phyloP scores from a whole-genome alignment of 2,113 vertebrate species.

The Cyprinodon brontotheroides region DNA sequence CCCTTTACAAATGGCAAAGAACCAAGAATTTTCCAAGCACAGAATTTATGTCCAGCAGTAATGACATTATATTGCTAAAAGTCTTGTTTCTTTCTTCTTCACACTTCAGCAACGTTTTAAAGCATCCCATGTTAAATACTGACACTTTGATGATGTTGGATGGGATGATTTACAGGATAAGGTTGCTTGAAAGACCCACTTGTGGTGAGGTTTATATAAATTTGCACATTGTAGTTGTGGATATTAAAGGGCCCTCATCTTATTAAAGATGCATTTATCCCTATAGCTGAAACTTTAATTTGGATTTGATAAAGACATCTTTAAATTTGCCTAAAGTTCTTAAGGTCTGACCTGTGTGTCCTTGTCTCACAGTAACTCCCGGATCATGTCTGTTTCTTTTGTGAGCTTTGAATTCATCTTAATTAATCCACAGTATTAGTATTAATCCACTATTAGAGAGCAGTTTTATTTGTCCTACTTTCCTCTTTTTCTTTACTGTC shows the following conservation, averaged over 20 bases:
- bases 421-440: conserved; percentile 4
- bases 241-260: neutral
- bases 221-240: neutral
- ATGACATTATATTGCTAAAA: neutral
- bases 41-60: neutral
- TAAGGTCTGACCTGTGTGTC: neutral
- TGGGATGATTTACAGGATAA: neutral
- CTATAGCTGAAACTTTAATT: neutral
- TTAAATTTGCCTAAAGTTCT: neutral
- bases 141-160: neutral
- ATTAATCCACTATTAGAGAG: conserved; percentile 12
- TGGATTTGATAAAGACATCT: neutral
- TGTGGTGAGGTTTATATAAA: neutral
- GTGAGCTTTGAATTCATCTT: neutral
- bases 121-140: neutral
- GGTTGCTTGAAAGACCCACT: neutral
- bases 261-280: neutral
- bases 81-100: neutral
- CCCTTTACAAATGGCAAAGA: neutral
- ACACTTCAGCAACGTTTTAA: too few species aligned
- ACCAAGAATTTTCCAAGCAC: neutral
- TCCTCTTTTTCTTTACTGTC: conserved; percentile 26
- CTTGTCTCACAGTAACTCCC: neutral
- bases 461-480: conserved; percentile 8
- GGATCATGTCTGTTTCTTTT: neutral